Evolutionary conservation across 2,113 vertebrate genomes (phyloP).

Genomic region (Cochlearius cochlearius): DNA sequence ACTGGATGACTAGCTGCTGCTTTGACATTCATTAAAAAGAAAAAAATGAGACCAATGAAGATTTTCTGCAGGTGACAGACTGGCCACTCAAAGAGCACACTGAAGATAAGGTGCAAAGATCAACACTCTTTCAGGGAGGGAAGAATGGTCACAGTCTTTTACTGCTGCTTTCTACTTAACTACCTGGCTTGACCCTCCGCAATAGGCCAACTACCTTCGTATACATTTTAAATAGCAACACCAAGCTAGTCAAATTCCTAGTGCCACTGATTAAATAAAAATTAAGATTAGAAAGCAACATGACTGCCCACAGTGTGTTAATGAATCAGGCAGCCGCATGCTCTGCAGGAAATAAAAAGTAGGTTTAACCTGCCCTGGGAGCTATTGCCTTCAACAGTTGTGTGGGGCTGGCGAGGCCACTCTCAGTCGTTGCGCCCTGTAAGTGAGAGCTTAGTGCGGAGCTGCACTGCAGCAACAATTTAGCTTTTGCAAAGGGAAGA

Average conservation of each 20-base stretch:
- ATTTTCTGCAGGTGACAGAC: neutral
- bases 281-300: slow-evolving; percentile 10
- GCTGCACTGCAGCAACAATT: neutral
- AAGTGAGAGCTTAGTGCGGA: neutral
- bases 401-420: neutral
- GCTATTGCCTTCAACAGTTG: neutral
- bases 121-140: neutral
- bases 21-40: neutral
- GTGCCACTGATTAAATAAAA: slow-evolving; percentile 25
- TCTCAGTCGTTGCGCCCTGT: neutral
- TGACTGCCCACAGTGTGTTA: neutral
- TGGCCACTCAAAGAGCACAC: neutral
- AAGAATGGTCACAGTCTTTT: neutral
- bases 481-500: neutral
- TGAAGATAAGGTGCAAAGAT: neutral
- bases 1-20: neutral
- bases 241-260: slow-evolving; percentile 3
- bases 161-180: neutral
- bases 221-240: neutral
- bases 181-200: neutral
- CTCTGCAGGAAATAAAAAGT: neutral
- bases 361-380: neutral
- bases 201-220: neutral
- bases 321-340: neutral
- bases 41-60: neutral